Evolutionary conservation across 1,140 invertebrate species (phyloP).

Genomic region (Drosophila ogumai): DNA sequence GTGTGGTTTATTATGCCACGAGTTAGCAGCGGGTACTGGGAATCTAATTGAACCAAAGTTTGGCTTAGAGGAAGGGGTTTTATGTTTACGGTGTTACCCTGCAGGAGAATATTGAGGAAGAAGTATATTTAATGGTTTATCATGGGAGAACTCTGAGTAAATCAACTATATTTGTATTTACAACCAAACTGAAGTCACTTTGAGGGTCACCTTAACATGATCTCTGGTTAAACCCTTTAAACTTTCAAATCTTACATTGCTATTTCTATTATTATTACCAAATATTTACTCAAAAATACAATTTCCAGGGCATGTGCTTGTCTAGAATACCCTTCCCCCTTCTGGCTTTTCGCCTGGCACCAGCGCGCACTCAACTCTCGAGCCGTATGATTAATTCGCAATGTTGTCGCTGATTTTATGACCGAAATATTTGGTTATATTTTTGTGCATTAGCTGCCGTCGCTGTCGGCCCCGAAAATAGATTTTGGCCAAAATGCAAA

Average conservation of each 20-base stretch:
- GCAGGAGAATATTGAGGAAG: no score
- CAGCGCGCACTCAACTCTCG: conserved; percentile 35
- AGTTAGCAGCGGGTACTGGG: background rate
- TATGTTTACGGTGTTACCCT: background rate
- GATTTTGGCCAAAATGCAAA: conserved; percentile 76
- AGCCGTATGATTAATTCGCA: conserved; percentile 72
- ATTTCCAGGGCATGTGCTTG: conserved; percentile 7
- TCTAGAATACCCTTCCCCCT: background rate
- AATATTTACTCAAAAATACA: background rate
- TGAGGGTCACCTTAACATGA: no score
- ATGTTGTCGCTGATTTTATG: conserved; percentile 77
- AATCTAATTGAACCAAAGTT: conserved; percentile 11
- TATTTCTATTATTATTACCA: rapidly evolving
- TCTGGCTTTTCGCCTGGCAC: conserved; percentile 54
- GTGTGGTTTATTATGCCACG: conserved; percentile 27
- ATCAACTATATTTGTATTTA: no score
- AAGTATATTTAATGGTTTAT: background rate
- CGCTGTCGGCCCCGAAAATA: conserved; percentile 59
- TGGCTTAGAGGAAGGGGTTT: background rate
- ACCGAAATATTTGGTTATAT: conserved; percentile 64
- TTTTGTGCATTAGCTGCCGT: conserved; percentile 48
- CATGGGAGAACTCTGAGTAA: no score
- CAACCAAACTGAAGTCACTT: background rate
- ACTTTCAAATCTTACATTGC: background rate
- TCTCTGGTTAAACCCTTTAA: no score